A percentile compares a stretch with the other conserved stretches of the same genome.
These are phyloP conservation scores for Hippopotamyrus pictus DNA, from an alignment of 2,797 vertebrate genomes.

Conservation along the genomic window DNA sequence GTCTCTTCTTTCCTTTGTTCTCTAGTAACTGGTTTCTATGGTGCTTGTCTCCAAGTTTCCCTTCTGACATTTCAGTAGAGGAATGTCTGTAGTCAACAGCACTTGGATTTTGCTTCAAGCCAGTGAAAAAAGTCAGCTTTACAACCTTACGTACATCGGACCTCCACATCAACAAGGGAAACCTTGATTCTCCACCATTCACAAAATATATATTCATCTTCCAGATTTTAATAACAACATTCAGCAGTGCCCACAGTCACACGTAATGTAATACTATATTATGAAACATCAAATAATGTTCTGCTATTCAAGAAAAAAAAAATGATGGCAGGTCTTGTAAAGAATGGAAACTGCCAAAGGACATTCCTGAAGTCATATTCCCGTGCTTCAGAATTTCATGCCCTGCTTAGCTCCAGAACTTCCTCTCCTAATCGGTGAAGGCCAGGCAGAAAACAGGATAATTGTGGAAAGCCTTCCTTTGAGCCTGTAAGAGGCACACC, in stretches of 20 bases:
- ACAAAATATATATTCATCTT: not conserved
- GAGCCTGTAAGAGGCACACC: constrained; percentile 37
- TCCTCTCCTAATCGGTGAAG: constrained; percentile 48
- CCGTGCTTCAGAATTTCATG: constrained; percentile 13
- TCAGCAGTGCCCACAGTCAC: not conserved
- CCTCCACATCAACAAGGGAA: not conserved
- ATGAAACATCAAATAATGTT: not conserved
- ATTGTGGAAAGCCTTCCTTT: constrained; percentile 41
- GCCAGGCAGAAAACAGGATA: constrained; percentile 33
- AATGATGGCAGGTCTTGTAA: not conserved
- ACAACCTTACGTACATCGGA: too few species aligned
- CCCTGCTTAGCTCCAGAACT: constrained; percentile 41
- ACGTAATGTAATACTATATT: not conserved
- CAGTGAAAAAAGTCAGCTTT: not conserved
- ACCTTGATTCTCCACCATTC: not conserved
- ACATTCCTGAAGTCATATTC: constrained; percentile 45
- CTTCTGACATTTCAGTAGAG: not conserved
- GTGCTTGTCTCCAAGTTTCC: not conserved
- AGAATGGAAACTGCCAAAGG: constrained; percentile 39
- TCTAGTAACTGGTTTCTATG: constrained; percentile 13
- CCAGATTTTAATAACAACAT: not conserved
- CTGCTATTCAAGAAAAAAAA: not conserved
- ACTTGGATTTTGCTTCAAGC: not conserved
- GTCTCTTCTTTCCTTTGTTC: not conserved
- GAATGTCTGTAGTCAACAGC: not conserved